These are phyloP conservation scores for Calyptomena viridis DNA, from an alignment of 2,113 vertebrate genomes.

Conservation along the genomic window DNA sequence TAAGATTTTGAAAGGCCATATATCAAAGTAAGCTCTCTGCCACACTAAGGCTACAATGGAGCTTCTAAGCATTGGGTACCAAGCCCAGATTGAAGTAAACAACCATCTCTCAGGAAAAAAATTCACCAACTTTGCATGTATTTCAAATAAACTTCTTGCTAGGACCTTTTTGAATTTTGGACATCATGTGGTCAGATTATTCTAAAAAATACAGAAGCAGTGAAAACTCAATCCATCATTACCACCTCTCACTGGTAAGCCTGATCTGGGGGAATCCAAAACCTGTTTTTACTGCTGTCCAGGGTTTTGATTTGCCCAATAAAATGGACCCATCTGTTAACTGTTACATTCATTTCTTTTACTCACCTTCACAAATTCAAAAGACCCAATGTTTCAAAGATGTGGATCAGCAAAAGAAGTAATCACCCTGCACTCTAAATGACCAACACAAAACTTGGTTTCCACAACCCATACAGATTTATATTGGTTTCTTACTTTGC, in stretches of 20 bases:
- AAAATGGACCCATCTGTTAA: not conserved
- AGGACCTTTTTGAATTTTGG: not conserved
- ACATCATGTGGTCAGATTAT: not conserved
- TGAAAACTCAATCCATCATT: not conserved
- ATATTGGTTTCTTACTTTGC: not conserved
- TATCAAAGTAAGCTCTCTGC: not conserved
- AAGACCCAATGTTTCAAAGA: not conserved
- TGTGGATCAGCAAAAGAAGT: not conserved
- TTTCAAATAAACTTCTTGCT: not conserved
- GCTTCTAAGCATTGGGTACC: not conserved
- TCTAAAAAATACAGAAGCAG: not conserved
- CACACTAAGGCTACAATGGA: not conserved
- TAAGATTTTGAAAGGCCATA: not conserved
- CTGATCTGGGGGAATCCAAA: not conserved
- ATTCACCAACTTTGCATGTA: not conserved
- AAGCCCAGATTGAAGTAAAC: not conserved
- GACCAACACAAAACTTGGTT: not conserved
- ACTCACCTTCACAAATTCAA: not conserved
- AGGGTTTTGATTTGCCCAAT: not conserved
- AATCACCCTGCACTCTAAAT: not conserved
- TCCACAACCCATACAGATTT: not conserved
- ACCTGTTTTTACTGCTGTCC: not conserved
- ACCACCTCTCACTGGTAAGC: not conserved
- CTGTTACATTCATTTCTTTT: not conserved
- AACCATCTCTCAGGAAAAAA: not conserved